Evolutionary conservation across 1,140 invertebrate species (phyloP), one percentile per base, ranked within the genome.

Genomic region (Drosophila bocki): DNA sequence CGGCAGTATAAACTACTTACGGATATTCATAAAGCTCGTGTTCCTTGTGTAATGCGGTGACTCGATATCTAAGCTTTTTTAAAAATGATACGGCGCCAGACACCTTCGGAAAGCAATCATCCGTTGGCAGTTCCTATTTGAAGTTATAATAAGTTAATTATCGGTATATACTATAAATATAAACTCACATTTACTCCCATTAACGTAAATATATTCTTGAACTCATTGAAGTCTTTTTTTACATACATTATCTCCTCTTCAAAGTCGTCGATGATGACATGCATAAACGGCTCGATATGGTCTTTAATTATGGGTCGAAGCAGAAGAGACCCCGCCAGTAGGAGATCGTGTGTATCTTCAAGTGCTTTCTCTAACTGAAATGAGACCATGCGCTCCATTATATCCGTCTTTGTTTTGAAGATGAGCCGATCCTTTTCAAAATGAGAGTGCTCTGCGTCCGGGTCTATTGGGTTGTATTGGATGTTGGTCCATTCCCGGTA

Each of bases 351-450:
- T 77, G 96, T 96, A 78, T 97, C 96, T 56, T 95, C 94, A 82
- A 97, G 96, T 2, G 94, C 96, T 75, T 95, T 94, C 41, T 94
- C 94, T 64, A 97, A 95, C 78, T 97, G 95, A 26, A 95, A 95
- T 1, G 95, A 95, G 47, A 98, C 91, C 84, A 95, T 93, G 79
- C 95, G 93, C 90, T 97, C 97, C 59, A 95, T 94, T 77, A 96
- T 95, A 33, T 94, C 93, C 45, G 92, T 91, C 75, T 93, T 91
- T 8, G 81, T 72, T 32, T 94, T 93, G 70, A 95, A 96, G 7
- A 92, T 86, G 1, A 93, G 70, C 59, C 94, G 94, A 78, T 96
- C 96, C 19, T 93, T 84, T 32, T 94, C 70, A 81, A 96, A 96
- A 29, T 92, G 91, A 45, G 94, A 83, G 78, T 95, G 94, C 41